Conservation (phyloP, 92 coral and sea anemone genomes). For the Desmophyllum pertusum region DNA sequence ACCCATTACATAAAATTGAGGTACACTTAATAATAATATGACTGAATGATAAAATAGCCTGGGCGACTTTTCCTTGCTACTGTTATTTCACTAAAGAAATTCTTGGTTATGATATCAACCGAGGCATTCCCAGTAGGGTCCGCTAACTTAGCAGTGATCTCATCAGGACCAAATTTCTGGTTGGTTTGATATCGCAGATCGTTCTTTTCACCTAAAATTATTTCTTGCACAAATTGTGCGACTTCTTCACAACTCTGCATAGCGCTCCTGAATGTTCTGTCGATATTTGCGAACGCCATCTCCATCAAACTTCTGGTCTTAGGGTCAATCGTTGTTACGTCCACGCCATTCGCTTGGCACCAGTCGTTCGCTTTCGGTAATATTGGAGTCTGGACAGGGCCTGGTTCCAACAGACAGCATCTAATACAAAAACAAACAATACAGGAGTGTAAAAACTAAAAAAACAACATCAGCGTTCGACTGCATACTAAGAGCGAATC, state of each 20-base stretch:
- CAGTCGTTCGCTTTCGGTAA: slow-evolving; percentile 21
- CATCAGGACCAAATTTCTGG: slow-evolving; percentile 20
- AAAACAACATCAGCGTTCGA: not conserved
- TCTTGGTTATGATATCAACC: slow-evolving; percentile 9
- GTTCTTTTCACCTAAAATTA: slow-evolving; percentile 69
- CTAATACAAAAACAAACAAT: slow-evolving; percentile 19
- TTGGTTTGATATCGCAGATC: slow-evolving; percentile 87
- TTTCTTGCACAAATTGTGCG: slow-evolving; percentile 70
- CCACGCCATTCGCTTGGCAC: slow-evolving; percentile 2
- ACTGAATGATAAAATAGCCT: too few species aligned
- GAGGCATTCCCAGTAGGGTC: slow-evolving; percentile 27
- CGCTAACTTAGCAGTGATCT: slow-evolving; percentile 33
- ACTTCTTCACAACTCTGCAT: slow-evolving; percentile 56
- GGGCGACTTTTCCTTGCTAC: not conserved
- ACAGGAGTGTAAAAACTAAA: too few species aligned
- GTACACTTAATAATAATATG: not conserved
- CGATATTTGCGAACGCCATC: slow-evolving; percentile 40
- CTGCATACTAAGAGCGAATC: not conserved
- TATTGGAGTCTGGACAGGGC: slow-evolving; percentile 67
- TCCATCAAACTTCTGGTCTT: slow-evolving; percentile 60
- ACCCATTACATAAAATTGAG: not conserved
- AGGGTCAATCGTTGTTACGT: slow-evolving; percentile 61
- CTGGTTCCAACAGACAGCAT: slow-evolving; percentile 88
- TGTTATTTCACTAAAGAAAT: not conserved
- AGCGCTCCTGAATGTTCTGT: slow-evolving; percentile 53